A percentile compares a stretch with the other conserved stretches of the same genome.
These are phyloP conservation scores for Cassiopea xamachana DNA, from an alignment of 30 jellyfish, hydroid and myxozoan species.

Conservation along the genomic window DNA sequence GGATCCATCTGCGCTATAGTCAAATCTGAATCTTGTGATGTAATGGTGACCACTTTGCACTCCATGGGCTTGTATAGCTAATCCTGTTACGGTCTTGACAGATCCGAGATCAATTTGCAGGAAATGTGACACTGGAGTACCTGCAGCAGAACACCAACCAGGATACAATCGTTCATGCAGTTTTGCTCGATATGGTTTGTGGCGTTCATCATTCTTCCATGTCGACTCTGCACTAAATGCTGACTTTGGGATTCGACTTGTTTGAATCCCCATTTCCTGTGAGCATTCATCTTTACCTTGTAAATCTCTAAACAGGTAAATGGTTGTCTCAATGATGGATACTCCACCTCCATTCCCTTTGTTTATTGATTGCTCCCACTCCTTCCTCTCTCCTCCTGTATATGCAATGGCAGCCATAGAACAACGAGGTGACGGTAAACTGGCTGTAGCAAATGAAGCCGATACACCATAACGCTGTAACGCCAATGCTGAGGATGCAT, in stretches of 20 bases:
- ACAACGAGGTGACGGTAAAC: background rate
- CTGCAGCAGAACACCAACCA: slow-evolving; percentile 49
- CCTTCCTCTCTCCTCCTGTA: slow-evolving; percentile 49
- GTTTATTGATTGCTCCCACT: slow-evolving; percentile 40
- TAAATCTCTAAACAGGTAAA: slow-evolving; percentile 22
- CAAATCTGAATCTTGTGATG: slow-evolving; percentile 9
- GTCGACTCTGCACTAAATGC: slow-evolving; percentile 36
- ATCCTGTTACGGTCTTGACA: slow-evolving; percentile 16
- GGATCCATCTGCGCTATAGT: slow-evolving; percentile 13
- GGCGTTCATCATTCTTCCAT: background rate
- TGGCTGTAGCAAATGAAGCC: slow-evolving; percentile 39
- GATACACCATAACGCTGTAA: slow-evolving; percentile 52
- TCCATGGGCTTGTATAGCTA: slow-evolving; percentile 45
- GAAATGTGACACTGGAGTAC: slow-evolving; percentile 31
- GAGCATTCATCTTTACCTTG: slow-evolving; percentile 52
- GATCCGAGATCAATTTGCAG: slow-evolving; percentile 55
- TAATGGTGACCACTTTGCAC: background rate
- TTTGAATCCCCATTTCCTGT: slow-evolving; percentile 50
- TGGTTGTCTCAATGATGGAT: background rate
- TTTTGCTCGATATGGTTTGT: slow-evolving; percentile 10
- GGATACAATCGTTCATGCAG: background rate
- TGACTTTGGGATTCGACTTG: slow-evolving; percentile 23
- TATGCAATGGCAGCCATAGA: slow-evolving; percentile 48
- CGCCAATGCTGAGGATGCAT: slow-evolving; percentile 11
- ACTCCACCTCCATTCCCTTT: background rate